A percentile compares a stretch with the other conserved stretches of the same genome.
phyloP scores from a whole-genome alignment of 2,888 invertebrate genomes.

The Congeria kusceri region DNA sequence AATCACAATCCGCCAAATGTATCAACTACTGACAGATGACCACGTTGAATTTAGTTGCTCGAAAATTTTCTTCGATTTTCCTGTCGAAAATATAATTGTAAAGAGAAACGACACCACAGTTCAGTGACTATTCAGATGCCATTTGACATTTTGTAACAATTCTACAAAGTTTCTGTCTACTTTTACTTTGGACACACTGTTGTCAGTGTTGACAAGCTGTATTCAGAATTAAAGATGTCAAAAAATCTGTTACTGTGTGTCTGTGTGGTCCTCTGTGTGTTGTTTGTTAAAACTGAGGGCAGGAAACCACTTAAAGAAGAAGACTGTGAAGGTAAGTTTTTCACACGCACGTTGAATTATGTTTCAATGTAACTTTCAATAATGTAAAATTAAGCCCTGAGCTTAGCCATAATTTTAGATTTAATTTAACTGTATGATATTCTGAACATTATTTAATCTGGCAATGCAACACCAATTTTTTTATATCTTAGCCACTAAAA shows the following conservation, averaged over 20 bases:
- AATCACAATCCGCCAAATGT: slow-evolving; percentile 92
- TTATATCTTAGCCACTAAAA: no score
- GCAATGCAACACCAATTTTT: no score
- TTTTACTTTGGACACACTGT: slow-evolving; percentile 6
- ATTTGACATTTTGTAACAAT: not conserved
- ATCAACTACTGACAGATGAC: slow-evolving; percentile 83
- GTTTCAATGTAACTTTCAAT: no score
- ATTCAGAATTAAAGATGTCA: not conserved
- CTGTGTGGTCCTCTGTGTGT: slow-evolving; percentile 9
- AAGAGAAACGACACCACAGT: not conserved
- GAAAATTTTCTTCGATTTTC: not conserved
- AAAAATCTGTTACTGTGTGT: not conserved
- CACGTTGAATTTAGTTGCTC: slow-evolving; percentile 62
- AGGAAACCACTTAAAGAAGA: slow-evolving; percentile 64
- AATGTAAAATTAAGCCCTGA: no score
- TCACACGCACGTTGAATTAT: no score
- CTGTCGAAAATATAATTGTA: not conserved
- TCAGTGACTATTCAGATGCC: not conserved
- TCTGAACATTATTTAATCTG: no score
- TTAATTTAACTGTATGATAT: no score
- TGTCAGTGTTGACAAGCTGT: no score
- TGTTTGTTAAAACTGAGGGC: not conserved
- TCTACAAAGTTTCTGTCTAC: not conserved
- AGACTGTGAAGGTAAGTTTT: slow-evolving; percentile 73
- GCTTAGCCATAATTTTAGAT: no score